Base-by-base conservation (phyloP, 30 jellyfish, hydroid and myxozoan species). In the Clytia hemisphaerica region DNA sequence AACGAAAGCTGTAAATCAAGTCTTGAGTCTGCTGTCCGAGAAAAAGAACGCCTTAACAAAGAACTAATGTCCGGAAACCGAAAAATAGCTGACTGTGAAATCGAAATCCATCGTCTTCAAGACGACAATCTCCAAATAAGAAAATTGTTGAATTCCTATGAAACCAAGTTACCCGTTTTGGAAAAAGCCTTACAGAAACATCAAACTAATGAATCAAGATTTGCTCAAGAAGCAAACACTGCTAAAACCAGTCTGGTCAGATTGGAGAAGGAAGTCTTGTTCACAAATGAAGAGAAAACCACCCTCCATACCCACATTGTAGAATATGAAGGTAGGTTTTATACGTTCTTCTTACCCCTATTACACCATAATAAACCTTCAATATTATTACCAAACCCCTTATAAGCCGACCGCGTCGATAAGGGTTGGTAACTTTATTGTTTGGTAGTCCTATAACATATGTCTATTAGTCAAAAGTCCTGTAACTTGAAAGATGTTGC, bases 11-110 rank as follows among this genome's bases (percentile, higher is more conserved):
- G 72, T 37, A 89, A 77, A 61, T 67, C 95, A n/a, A 58, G 64
- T 49, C 78, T 71, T 19, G 98, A 89, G 32, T 36, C 94, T 0
- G 48, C 92, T 14, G 31, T 61, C 29, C 93, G 92, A 46, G 98
- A 89, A 37, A 89, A 89, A 59, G 98, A 89, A 10, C 85, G 94
- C 15, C 37, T 68, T 67, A 63, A 67, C 61, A 89, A 89, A 63
- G 98, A 89, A 54, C 42, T 80, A 4, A 58, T 48, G 31, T 28
- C 75, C n/a, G 74, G 88, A 0, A 69, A 74, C 40, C 83, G 98
- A 58, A 45, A 80, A 64, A 55, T 78, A 54, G 65, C 79, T 47
- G 98, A 89, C 58, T 38, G 72, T n/a, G 98, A 82, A 76, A 73
- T 89, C 58, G 61, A 57, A 61, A 82, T 89, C 32, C 92, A 82